Conservation (phyloP, 2,113 vertebrate genomes). For the Martes martes region DNA sequence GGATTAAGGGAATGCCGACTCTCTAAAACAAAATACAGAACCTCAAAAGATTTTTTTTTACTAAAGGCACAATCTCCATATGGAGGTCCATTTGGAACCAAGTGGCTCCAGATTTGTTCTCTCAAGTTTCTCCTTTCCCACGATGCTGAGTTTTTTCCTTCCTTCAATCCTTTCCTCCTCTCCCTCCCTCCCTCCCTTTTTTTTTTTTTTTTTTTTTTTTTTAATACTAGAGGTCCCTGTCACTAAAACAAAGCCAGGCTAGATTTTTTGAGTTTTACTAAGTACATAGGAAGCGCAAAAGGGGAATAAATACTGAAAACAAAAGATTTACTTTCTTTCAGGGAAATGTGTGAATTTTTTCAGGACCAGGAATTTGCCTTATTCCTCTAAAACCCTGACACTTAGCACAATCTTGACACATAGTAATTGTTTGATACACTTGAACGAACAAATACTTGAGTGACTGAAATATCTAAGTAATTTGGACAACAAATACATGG, state of each 20-base stretch:
- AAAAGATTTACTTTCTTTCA: neutral
- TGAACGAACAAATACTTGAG: neutral
- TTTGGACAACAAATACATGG: neutral
- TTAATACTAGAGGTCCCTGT: neutral
- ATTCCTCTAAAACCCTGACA: neutral
- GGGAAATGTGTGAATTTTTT: neutral
- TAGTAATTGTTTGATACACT: neutral
- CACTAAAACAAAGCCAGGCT: neutral
- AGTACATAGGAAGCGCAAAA: neutral
- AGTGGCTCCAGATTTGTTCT: neutral
- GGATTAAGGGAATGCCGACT: neutral
- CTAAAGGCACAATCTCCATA: neutral
- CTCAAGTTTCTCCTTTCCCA: neutral
- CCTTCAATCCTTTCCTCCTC: neutral
- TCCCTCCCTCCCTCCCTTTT: no score
- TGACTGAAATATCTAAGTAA: neutral
- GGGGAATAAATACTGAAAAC: neutral
- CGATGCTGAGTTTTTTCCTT: neutral
- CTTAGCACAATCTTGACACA: neutral
- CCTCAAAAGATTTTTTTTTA: neutral
- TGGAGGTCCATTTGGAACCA: neutral
- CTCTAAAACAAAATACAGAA: slow-evolving; percentile 47
- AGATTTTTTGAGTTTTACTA: neutral
- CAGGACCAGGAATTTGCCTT: neutral
- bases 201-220: neutral